These are phyloP conservation scores for Neosilurus mollespiculum DNA, from an alignment of 2,797 vertebrate genomes.

Conservation along the genomic window DNA sequence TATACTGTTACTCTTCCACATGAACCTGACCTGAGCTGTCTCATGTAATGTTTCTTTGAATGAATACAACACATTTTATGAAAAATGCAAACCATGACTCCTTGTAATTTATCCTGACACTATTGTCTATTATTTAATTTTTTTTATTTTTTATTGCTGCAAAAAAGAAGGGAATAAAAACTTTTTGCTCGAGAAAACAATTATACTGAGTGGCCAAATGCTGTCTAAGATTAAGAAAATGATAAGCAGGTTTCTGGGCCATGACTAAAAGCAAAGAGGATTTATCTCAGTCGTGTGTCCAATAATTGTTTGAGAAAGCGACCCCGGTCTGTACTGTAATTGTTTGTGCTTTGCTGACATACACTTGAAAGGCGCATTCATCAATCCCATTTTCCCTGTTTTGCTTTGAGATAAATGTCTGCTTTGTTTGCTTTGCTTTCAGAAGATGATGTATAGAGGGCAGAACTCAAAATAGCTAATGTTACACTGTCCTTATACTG, in stretches of 20 bases:
- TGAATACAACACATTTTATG: background rate
- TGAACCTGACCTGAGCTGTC: background rate
- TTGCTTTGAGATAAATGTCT: constrained; percentile 11
- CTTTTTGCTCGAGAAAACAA: background rate
- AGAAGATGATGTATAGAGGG: background rate
- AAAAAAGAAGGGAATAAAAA: background rate
- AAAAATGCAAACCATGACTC: background rate
- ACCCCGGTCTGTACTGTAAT: background rate
- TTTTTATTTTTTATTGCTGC: background rate
- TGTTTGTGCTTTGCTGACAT: background rate
- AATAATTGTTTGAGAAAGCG: background rate
- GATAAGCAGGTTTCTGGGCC: background rate
- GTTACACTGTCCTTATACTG: no score
- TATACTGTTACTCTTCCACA: background rate
- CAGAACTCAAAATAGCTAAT: background rate
- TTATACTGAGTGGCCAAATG: background rate
- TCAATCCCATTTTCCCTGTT: background rate
- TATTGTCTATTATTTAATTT: background rate
- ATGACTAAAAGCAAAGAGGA: background rate
- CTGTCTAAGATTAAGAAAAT: background rate
- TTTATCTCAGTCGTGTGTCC: background rate
- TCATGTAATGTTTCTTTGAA: background rate
- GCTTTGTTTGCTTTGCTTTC: background rate
- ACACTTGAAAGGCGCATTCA: background rate
- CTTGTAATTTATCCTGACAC: background rate